Evolutionary conservation across 2,113 vertebrate species (phyloP), one percentile per base, ranked within the genome.

Genomic region (Pao palembangensis): DNA sequence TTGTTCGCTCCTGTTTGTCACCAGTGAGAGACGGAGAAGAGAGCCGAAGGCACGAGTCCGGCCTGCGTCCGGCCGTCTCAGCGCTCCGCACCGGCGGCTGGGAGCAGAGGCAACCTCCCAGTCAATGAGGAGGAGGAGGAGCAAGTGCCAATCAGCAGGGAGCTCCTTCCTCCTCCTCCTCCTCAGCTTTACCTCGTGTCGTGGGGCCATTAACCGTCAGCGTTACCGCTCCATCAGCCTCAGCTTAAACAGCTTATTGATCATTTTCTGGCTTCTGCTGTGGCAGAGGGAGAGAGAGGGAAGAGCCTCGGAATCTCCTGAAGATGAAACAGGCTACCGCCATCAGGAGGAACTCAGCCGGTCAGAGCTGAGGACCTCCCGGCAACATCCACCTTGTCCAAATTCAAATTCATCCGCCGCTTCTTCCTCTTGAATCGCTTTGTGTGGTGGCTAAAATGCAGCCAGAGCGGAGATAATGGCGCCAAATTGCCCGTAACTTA

Each of bases 231-330:
- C 75, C 76, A 69, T 38, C 23, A 57, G 79, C 70, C 58, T 80
- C 67, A 47, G 59, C 61, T 53, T 69, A 81, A 81, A 82, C 76
- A 81, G 79, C 75, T 82, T 59, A 80, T 75, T 55, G 76, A 76
- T 75, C 78, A 83, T 88, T 75, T 83, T 85, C 84, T 78, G 66
- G 75, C 64, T 43, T 65, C 57, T 15, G 46, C 47, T 74, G 48
- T 25, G 58, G 46, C 64, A 51, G 4, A 16, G 58, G 62, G 57
- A 38, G 34, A 43, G 23, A 25, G 19, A 51, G 63, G 73, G 49
- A 48, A 23, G 2, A 23, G 21, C 21, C 21, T 23, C 3, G 21
- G 21, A 23, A 23, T 23, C 21, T 23, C 21, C 21, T 21, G 51
- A 53, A 47, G 64, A 47, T 6, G 4, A 31, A 6, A 31, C 28